Conservation (phyloP, 2,888 invertebrate genomes). For the Tiliacea aurago region DNA sequence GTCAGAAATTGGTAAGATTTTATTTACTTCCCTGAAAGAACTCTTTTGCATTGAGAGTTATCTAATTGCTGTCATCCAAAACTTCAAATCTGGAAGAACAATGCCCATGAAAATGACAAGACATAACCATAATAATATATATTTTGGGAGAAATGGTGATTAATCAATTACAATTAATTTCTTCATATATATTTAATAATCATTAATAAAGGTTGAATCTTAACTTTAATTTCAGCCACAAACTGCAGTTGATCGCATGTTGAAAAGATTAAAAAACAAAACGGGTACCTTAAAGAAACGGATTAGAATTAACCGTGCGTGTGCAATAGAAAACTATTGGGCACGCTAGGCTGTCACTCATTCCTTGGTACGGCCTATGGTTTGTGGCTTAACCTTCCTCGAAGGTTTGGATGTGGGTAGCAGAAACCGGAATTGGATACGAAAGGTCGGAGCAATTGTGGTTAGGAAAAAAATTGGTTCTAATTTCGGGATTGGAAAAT, state of each 20-base stretch:
- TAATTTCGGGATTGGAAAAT: slow-evolving; percentile 29
- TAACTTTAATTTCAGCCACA: background rate
- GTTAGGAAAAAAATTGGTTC: slow-evolving; percentile 47
- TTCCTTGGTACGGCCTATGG: slow-evolving; percentile 35
- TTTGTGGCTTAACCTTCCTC: slow-evolving; percentile 48
- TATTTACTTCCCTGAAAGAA: background rate
- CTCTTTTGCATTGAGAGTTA: background rate
- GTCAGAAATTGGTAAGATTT: background rate
- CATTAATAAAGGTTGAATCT: background rate
- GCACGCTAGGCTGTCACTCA: slow-evolving; percentile 63
- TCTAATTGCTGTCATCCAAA: no score
- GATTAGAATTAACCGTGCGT: slow-evolving; percentile 61
- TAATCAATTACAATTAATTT: background rate
- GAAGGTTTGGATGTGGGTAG: slow-evolving; percentile 36
- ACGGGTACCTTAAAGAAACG: slow-evolving; percentile 38
- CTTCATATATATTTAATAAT: no score
- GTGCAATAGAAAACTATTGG: slow-evolving; percentile 52
- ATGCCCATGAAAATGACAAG: background rate
- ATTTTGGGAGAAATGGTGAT: background rate
- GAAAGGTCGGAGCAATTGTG: slow-evolving; percentile 57
- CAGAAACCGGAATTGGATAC: slow-evolving; percentile 49
- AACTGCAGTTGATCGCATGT: slow-evolving; percentile 41
- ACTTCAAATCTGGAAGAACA: no score
- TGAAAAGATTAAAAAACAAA: slow-evolving; percentile 28
- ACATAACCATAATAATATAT: background rate